These are phyloP conservation scores for Meloe dianella DNA, from an alignment of 2,888 invertebrate species.

Conservation along the genomic window DNA sequence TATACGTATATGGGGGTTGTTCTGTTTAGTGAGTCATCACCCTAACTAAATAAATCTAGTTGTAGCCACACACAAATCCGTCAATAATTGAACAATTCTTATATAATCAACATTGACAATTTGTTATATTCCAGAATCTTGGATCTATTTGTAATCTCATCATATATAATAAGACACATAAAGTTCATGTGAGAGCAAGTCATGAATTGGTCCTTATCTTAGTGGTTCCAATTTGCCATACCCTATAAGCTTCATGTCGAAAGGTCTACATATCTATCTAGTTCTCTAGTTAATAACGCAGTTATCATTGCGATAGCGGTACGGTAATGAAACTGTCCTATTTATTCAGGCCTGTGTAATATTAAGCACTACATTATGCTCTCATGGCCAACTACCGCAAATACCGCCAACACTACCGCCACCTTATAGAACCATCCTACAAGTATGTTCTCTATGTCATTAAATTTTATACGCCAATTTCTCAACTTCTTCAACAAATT, in stretches of 20 bases:
- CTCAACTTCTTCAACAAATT: constrained; percentile 10
- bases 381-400: constrained; percentile 34
- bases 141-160: constrained; percentile 24
- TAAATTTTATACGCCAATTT: constrained; percentile 36
- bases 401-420: background rate
- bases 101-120: background rate
- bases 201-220: constrained; percentile 43
- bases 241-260: constrained; percentile 48
- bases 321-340: constrained; percentile 55
- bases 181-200: constrained; percentile 39
- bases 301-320: constrained; percentile 53
- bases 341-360: constrained; percentile 52
- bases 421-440: constrained; percentile 36
- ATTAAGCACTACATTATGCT: constrained; percentile 53
- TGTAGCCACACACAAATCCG: no score
- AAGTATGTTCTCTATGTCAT: constrained; percentile 36
- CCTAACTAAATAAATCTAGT: no score
- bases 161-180: constrained; percentile 29
- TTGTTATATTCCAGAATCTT: background rate
- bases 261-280: constrained; percentile 52
- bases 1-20: no score
- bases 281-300: constrained; percentile 51
- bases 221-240: constrained; percentile 35
- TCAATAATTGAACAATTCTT: background rate
- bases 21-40: no score